A percentile compares a stretch with the other conserved stretches of the same genome.
Conservation (phyloP, 2,888 invertebrate genomes). For the Torymus auratus region DNA sequence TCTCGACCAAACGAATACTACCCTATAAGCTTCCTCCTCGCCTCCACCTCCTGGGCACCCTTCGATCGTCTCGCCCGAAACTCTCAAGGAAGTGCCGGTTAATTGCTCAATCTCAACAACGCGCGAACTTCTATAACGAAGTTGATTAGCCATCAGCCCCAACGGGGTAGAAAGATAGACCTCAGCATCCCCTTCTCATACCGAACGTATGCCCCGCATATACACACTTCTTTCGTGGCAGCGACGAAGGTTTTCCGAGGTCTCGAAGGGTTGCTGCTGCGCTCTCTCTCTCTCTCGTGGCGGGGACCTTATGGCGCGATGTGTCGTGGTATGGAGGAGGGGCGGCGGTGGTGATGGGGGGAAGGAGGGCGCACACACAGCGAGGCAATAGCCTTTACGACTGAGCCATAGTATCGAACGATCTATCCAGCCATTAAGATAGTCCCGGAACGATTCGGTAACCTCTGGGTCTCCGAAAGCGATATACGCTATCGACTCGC, state of each 20-base stretch:
- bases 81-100: constrained; percentile 28
- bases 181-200: too few species aligned
- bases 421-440: constrained; percentile 77
- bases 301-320: constrained; percentile 46
- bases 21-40: too few species aligned
- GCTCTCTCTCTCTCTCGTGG: neutral
- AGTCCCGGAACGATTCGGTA: constrained; percentile 77
- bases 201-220: too few species aligned
- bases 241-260: constrained; percentile 1
- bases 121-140: constrained; percentile 8
- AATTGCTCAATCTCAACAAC: constrained; percentile 46
- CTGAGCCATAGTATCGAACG: constrained; percentile 77
- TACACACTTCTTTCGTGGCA: constrained; percentile 61
- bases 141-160: constrained; percentile 49
- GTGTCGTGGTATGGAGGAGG: neutral
- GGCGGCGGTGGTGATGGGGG: constrained; percentile 48
- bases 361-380: constrained; percentile 63
- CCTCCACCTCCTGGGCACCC: neutral
- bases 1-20: too few species aligned
- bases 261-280: constrained; percentile 58
- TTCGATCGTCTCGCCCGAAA: constrained; percentile 4
- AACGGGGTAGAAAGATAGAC: neutral
- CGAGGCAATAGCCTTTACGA: constrained; percentile 77
- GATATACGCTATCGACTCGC: constrained; percentile 73
- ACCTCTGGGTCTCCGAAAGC: constrained; percentile 76